Evolutionary conservation across 2,113 vertebrate species (phyloP).

Genomic region (Macrotus californicus): DNA sequence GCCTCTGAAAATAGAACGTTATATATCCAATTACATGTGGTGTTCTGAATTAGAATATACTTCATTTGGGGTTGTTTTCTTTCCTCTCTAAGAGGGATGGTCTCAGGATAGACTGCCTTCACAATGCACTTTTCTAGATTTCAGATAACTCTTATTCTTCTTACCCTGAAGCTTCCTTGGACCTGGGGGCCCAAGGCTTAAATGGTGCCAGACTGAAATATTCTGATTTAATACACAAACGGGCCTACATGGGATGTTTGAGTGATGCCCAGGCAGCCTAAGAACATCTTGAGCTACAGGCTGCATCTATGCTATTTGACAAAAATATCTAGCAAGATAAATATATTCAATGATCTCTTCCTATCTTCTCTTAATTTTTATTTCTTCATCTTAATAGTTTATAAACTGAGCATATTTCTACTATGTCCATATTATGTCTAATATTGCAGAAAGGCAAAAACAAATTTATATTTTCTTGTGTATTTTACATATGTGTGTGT

Average conservation of each 20-base stretch:
- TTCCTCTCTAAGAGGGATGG: not conserved
- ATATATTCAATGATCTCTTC: not conserved
- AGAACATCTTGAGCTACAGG: not conserved
- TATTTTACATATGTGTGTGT: not conserved
- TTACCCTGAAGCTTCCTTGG: not conserved
- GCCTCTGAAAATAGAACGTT: not conserved
- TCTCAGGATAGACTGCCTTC: not conserved
- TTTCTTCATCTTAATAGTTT: not conserved
- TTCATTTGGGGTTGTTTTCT: not conserved
- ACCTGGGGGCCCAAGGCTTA: not conserved
- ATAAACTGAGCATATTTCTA: not conserved
- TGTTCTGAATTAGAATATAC: not conserved
- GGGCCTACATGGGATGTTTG: not conserved
- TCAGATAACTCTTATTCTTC: not conserved
- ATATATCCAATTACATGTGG: not conserved
- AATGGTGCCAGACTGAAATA: not conserved
- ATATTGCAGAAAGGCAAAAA: not conserved
- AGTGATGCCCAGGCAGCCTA: not conserved
- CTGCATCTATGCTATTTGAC: not conserved
- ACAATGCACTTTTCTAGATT: not conserved
- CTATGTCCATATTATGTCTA: not conserved
- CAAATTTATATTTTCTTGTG: not conserved
- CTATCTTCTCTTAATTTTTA: not conserved
- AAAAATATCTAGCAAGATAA: not conserved
- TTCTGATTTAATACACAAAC: not conserved